Conservation (phyloP, 2,888 invertebrate genomes). For the Yponomeuta sedellus region DNA sequence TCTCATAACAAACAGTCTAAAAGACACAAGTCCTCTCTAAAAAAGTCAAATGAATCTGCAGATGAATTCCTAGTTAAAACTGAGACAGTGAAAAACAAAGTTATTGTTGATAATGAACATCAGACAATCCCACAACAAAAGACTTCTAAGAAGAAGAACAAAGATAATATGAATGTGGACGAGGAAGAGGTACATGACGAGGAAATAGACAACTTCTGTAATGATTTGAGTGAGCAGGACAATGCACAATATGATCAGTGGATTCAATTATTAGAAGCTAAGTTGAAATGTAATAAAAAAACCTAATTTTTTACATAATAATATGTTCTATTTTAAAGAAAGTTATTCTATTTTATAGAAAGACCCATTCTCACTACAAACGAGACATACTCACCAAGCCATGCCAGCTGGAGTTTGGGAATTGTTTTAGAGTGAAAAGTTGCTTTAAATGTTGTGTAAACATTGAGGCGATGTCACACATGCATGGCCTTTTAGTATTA, state of each 20-base stretch:
- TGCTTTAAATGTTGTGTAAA: too few species aligned
- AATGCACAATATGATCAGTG: conserved; percentile 60
- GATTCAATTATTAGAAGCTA: conserved; percentile 61
- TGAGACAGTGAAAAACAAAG: conserved; percentile 27
- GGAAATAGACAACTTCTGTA: conserved; percentile 65
- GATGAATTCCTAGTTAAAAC: conserved; percentile 1
- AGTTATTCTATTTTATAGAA: neutral
- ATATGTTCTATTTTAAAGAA: neutral
- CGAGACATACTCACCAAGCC: too few species aligned
- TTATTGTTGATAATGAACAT: conserved; percentile 19
- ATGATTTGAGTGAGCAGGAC: conserved; percentile 57
- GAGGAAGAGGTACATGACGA: conserved; percentile 57
- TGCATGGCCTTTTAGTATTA: too few species aligned
- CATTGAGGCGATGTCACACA: too few species aligned
- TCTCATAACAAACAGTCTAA: neutral
- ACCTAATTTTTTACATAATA: conserved; percentile 16
- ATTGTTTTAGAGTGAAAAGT: too few species aligned
- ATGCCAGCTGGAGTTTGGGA: too few species aligned
- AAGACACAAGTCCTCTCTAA: neutral
- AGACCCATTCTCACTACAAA: too few species aligned
- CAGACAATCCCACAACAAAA: conserved; percentile 14
- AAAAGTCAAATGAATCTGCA: neutral
- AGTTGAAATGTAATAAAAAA: conserved; percentile 47
- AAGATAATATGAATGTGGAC: conserved; percentile 32
- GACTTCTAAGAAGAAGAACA: conserved; percentile 17